These are phyloP conservation scores for Aphelinus certus DNA, from an alignment of 1,140 invertebrate genomes.

Conservation along the genomic window DNA sequence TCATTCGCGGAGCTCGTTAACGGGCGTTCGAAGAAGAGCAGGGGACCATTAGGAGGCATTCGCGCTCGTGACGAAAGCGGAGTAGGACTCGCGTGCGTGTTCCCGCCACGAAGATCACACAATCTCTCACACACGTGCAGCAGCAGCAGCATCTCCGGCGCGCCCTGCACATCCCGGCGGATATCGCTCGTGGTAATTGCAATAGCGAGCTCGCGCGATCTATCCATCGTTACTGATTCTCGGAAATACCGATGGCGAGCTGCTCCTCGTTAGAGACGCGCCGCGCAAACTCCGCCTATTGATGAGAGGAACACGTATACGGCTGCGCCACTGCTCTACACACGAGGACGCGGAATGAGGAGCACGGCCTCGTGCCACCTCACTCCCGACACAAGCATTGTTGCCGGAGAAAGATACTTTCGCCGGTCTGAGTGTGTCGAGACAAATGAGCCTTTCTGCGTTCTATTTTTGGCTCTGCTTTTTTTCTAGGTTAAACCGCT, in stretches of 20 bases:
- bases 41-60: not conserved
- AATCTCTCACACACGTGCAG: not conserved
- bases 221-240: slow-evolving; percentile 7
- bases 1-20: slow-evolving; percentile 2
- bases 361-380: no score
- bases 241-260: not conserved
- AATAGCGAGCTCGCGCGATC: slow-evolving; percentile 2
- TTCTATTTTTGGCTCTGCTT: no score
- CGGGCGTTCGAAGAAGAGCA: not conserved
- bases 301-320: not conserved
- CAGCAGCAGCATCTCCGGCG: not conserved
- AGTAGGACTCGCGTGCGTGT: no score
- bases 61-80: no score
- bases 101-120: no score
- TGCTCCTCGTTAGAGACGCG: slow-evolving; percentile 6
- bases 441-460: no score
- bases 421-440: no score
- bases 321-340: slow-evolving; percentile 30
- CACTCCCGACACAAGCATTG: no score
- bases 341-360: no score
- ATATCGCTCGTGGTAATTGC: slow-evolving; percentile 48
- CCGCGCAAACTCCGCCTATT: not conserved
- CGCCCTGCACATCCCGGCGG: not conserved
- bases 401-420: no score
- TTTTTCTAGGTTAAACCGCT: no score